Conservation (phyloP, 2,113 vertebrate genomes). For the Astatoreochromis straeleni region DNA sequence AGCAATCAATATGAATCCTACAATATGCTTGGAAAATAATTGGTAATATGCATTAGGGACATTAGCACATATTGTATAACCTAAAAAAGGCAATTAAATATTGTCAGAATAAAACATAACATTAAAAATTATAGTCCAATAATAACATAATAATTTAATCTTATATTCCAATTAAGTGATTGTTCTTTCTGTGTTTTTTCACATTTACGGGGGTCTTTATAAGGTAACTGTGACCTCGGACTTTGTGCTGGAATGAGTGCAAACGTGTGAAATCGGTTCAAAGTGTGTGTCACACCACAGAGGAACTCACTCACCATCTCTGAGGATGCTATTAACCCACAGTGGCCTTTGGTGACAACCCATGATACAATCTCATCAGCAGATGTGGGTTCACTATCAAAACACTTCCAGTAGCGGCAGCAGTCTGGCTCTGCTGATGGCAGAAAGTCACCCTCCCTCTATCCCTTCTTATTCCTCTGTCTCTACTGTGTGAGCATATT, state of each 20-base stretch:
- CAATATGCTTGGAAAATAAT: neutral
- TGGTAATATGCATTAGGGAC: neutral
- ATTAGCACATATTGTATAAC: neutral
- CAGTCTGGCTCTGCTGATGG: neutral
- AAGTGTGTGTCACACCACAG: neutral
- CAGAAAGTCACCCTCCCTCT: neutral
- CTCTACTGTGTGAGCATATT: neutral
- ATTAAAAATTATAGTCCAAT: neutral
- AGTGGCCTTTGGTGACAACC: slow-evolving; percentile 1
- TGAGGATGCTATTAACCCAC: neutral
- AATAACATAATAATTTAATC: neutral
- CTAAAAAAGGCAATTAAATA: neutral
- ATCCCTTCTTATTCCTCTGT: neutral
- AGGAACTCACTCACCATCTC: neutral
- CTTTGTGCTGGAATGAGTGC: neutral
- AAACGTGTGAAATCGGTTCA: neutral
- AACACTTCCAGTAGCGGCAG: neutral
- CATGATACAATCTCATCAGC: slow-evolving; percentile 18
- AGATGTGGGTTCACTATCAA: neutral
- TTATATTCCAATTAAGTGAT: neutral
- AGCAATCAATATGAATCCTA: neutral
- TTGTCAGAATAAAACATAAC: neutral
- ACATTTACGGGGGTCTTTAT: neutral
- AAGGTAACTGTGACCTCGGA: neutral
- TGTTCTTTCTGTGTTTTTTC: neutral